These are phyloP conservation scores for Ageneiosus marmoratus DNA, from an alignment of 2,113 vertebrate species.

Conservation along the genomic window DNA sequence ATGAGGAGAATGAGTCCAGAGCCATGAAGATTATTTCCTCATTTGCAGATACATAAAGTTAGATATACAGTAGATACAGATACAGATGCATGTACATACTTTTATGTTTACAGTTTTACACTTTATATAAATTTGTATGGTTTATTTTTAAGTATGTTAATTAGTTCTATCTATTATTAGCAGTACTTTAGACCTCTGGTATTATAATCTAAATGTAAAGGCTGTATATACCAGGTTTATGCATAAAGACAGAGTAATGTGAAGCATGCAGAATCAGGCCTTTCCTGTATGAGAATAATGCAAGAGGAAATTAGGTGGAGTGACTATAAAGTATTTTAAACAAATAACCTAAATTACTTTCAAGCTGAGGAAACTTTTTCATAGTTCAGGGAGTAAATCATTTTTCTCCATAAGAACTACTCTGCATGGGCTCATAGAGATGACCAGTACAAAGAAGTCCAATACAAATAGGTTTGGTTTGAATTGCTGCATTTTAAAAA, in stretches of 20 bases:
- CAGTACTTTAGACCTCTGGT: not conserved
- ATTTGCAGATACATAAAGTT: not conserved
- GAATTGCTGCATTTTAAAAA: not conserved
- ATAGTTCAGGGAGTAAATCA: not conserved
- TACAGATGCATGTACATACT: not conserved
- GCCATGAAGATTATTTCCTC: not conserved
- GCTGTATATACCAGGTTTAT: not conserved
- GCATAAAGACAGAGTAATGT: not conserved
- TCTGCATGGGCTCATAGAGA: not conserved
- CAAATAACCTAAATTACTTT: not conserved
- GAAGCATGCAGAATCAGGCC: not conserved
- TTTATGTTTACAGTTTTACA: not conserved
- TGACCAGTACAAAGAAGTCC: not conserved
- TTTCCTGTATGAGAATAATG: not conserved
- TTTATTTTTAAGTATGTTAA: not conserved
- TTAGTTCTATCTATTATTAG: not conserved
- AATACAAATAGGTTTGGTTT: not conserved
- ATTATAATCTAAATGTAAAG: not conserved
- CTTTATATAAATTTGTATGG: not conserved
- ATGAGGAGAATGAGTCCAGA: not conserved
- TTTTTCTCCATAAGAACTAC: not conserved
- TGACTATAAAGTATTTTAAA: not conserved
- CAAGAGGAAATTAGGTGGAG: not conserved
- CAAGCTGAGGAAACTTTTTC: not conserved
- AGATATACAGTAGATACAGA: not conserved